phyloP scores from a whole-genome alignment of 1,140 invertebrate genomes.

The Chrysomallon squamiferum region DNA sequence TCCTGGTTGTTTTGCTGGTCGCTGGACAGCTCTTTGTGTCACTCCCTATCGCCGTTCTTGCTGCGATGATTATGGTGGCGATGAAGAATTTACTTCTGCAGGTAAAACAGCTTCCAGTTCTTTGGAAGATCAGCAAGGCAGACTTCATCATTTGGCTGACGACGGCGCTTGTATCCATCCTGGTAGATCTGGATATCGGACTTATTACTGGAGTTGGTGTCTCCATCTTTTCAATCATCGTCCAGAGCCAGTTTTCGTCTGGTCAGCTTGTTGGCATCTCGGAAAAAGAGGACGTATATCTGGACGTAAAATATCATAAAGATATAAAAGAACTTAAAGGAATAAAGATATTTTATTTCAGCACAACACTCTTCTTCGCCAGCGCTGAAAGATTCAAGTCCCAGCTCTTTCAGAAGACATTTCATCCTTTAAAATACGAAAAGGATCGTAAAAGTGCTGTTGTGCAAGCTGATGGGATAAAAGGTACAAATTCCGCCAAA shows the following conservation, averaged over 20 bases:
- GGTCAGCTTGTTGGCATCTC: slow-evolving; percentile 17
- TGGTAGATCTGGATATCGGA: slow-evolving; percentile 46
- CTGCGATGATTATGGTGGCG: slow-evolving; percentile 54
- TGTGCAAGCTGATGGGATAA: too few species aligned
- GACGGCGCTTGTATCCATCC: slow-evolving; percentile 34
- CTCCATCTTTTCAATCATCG: slow-evolving; percentile 36
- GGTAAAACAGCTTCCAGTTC: slow-evolving; percentile 65
- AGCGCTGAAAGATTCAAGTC: slow-evolving; percentile 52
- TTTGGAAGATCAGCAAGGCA: slow-evolving; percentile 49
- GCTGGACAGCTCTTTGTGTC: slow-evolving; percentile 57
- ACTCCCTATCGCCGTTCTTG: slow-evolving; percentile 59
- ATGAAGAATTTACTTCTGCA: slow-evolving; percentile 69
- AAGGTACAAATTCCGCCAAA: too few species aligned
- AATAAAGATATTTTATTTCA: slow-evolving; percentile 58
- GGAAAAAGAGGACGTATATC: slow-evolving; percentile 25
- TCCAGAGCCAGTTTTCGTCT: slow-evolving; percentile 32
- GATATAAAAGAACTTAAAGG: slow-evolving; percentile 67
- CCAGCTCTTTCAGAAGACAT: slow-evolving; percentile 30
- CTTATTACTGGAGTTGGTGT: slow-evolving; percentile 43
- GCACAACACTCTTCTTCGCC: slow-evolving; percentile 55
- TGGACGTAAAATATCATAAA: slow-evolving; percentile 8
- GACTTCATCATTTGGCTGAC: slow-evolving; percentile 54
- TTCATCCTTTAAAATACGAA: too few species aligned
- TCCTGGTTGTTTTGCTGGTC: slow-evolving; percentile 64
- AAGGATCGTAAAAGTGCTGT: too few species aligned